Percentiles rank a stretch among this genome's conserved stretches.
phyloP scores from a whole-genome alignment of 2,113 vertebrate species.

The Silurus meridionalis region DNA sequence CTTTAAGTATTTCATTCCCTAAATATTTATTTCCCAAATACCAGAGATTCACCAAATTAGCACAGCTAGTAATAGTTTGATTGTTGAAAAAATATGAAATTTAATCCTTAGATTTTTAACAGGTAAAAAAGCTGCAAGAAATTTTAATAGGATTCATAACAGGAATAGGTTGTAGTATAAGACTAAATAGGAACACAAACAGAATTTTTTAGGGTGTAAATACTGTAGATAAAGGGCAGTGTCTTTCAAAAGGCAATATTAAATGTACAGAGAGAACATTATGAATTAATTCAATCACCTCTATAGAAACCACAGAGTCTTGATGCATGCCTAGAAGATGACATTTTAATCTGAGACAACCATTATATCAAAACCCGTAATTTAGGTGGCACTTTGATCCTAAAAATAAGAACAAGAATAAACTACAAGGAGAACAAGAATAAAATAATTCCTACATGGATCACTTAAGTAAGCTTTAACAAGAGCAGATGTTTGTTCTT shows the following conservation, averaged over 20 bases:
- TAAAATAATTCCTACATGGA: background rate
- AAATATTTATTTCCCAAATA: background rate
- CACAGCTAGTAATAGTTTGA: no score
- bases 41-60: background rate
- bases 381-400: background rate
- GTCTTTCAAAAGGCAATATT: background rate
- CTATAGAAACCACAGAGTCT: background rate
- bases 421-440: background rate
- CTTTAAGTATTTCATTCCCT: background rate
- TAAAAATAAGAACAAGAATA: background rate
- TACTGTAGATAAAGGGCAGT: background rate
- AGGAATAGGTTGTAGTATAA: background rate
- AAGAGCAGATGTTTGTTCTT: background rate
- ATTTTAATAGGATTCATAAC: background rate
- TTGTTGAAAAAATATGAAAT: background rate
- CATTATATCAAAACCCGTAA: background rate
- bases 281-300: background rate
- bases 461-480: background rate
- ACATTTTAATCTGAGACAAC: background rate
- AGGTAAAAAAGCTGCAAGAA: background rate
- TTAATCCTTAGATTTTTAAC: background rate
- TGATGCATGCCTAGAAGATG: background rate
- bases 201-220: background rate
- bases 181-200: background rate
- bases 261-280: background rate